These are phyloP conservation scores for Epicauta chinensis DNA, from an alignment of 1,140 invertebrate genomes.

Conservation along the genomic window DNA sequence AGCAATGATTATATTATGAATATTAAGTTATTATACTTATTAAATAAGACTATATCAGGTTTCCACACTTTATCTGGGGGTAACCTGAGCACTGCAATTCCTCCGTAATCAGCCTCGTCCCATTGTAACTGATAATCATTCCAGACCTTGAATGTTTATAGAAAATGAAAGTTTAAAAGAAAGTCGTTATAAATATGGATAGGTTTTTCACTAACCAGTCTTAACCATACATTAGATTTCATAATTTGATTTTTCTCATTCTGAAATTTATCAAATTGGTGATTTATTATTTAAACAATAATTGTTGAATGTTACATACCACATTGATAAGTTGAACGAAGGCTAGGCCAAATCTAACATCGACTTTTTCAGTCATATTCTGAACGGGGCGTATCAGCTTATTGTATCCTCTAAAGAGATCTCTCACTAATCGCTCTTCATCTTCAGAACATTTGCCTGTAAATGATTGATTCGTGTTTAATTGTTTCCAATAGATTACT, in stretches of 20 bases:
- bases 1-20: not conserved
- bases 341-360: conserved; percentile 92
- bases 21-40: conserved; percentile 72
- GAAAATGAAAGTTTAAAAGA: not conserved
- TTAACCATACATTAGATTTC: conserved; percentile 97
- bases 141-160: conserved; percentile 64
- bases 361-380: conserved; percentile 95
- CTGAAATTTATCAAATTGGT: conserved; percentile 52
- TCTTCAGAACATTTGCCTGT: conserved; percentile 79
- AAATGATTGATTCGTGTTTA: conserved; percentile 16
- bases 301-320: too few species aligned
- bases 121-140: conserved; percentile 96
- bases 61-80: conserved; percentile 99
- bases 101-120: conserved; percentile 97
- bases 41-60: conserved; percentile 98
- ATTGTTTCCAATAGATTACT: too few species aligned
- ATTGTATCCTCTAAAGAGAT: conserved; percentile 98
- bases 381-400: conserved; percentile 97
- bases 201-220: conserved; percentile 60
- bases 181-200: not conserved
- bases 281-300: too few species aligned
- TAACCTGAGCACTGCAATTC: conserved; percentile 89
- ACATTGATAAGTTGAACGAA: conserved; percentile 99
- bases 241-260: conserved; percentile 99
- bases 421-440: conserved; percentile 91